phyloP scores from a whole-genome alignment of 1,140 invertebrate genomes.

The Apis cerana region DNA sequence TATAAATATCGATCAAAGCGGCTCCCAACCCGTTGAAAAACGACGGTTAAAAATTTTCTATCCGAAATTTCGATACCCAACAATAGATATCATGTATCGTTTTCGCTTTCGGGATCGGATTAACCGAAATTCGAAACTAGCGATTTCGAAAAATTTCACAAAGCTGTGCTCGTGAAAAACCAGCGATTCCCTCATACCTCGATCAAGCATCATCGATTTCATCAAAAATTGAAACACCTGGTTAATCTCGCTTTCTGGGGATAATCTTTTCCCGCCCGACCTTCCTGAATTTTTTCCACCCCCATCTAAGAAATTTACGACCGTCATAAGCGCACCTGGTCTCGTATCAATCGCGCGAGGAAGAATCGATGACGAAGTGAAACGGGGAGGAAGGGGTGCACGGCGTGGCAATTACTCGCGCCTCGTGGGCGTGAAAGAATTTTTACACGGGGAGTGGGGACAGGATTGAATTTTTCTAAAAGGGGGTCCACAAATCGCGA shows the following conservation, averaged over 20 bases:
- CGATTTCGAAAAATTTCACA: too few species aligned
- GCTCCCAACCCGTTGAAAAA: background rate
- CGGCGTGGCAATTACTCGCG: slow-evolving; percentile 16
- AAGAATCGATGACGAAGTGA: slow-evolving; percentile 14
- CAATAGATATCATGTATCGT: too few species aligned
- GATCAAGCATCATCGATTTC: background rate
- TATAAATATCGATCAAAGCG: too few species aligned
- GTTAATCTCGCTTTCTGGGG: background rate
- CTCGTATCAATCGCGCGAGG: slow-evolving; percentile 21
- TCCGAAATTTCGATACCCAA: too few species aligned
- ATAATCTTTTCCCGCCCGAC: background rate
- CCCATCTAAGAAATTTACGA: slow-evolving; percentile 34
- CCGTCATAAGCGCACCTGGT: slow-evolving; percentile 3
- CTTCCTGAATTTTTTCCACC: background rate
- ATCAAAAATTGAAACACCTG: background rate
- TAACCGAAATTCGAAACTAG: too few species aligned
- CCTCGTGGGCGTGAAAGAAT: background rate
- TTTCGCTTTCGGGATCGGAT: too few species aligned
- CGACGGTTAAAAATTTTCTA: too few species aligned
- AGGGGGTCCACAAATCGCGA: slow-evolving; percentile 56
- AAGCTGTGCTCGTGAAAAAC: background rate
- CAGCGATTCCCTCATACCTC: too few species aligned
- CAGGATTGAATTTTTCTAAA: slow-evolving; percentile 9
- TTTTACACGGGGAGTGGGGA: background rate
- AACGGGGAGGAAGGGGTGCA: background rate